Evolutionary conservation across 2,113 vertebrate species (phyloP), one percentile per base, ranked within the genome.

Genomic region (Neogobius melanostomus): DNA sequence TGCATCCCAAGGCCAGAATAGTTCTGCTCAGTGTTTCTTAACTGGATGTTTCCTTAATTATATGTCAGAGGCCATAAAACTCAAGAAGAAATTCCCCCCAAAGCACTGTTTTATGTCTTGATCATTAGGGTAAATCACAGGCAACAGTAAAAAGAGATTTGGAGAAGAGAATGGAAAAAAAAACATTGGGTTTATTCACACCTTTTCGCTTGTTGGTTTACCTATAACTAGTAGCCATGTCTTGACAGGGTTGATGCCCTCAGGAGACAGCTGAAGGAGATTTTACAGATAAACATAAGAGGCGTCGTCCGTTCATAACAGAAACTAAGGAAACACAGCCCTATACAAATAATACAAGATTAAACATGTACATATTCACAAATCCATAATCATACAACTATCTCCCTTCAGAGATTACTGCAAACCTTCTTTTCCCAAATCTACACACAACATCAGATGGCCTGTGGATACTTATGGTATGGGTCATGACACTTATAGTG

Each of bases 41-140:
- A 94, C 92, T 92, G 91, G 90, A 93, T 94, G 90, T 91, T 92
- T 93, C 91, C 92, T 93, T 93, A 89, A 94, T 94, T 92, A 94
- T 93, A 92, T 93, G 92, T 93, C 93, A 94, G 90, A 94, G 92
- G 92, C 92, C 91, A 92, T 91, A 89, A 91, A 92, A 92, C 85
- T 88, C 68, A 53, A 77, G 80, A 85, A 68, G 67, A 91, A 71
- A 81, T 87, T 82, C 68, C 70, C 76, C 77, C 72, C 83, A 86
- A 83, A 79, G 79, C 76, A 76, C 80, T 68, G 75, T 85, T 85
- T 87, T 82, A 89, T 82, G 79, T 84, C 76, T 52, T 5, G 53
- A 69, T 78, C 80, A 79, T 88, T 82, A 82, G 70, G 82, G 86
- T 83, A 84, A 91, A 88, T 88, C 82, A 89, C 79, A 78, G 69